Evolutionary conservation across 2,797 vertebrate genomes (phyloP).

Genomic region (Trachurus trachurus): DNA sequence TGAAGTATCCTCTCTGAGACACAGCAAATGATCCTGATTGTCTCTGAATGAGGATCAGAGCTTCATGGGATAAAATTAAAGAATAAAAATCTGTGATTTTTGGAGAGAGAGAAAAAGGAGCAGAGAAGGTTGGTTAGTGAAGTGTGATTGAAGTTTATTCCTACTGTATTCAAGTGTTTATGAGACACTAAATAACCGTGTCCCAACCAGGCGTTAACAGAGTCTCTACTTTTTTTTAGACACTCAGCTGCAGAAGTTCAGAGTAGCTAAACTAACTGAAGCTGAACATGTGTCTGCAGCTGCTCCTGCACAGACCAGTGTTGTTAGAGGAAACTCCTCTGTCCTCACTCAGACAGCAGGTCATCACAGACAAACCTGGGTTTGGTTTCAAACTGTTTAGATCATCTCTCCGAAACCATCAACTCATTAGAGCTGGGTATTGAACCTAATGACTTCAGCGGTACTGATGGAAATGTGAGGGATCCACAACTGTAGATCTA

Average conservation of each 20-base stretch:
- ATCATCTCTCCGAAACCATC: too few species aligned
- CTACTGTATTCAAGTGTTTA: conserved; percentile 1
- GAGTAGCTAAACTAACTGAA: background rate
- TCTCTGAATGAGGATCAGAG: conserved; percentile 74
- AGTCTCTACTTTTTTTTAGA: background rate
- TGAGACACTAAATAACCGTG: background rate
- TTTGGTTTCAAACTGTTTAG: too few species aligned
- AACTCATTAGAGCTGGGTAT: too few species aligned
- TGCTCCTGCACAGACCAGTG: background rate
- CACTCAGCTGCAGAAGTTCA: background rate
- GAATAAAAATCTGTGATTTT: conserved; percentile 93
- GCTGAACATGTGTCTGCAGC: too few species aligned
- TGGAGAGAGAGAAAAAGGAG: conserved; percentile 78
- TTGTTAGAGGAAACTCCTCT: too few species aligned
- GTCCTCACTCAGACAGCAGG: too few species aligned
- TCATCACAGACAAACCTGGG: too few species aligned
- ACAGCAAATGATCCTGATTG: conserved; percentile 68
- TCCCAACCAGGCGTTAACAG: background rate
- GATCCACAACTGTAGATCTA: too few species aligned
- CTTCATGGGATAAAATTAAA: conserved; percentile 94
- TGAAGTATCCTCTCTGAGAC: background rate
- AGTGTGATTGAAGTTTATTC: conserved; percentile 7
- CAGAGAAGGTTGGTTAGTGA: conserved; percentile 84
- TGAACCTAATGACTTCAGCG: too few species aligned
- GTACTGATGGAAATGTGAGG: too few species aligned